Percentiles rank a stretch among this genome's conserved stretches.
Evolutionary conservation across 64 coral and sea anemone species (phyloP).

Genomic region (Platygyra sinensis): DNA sequence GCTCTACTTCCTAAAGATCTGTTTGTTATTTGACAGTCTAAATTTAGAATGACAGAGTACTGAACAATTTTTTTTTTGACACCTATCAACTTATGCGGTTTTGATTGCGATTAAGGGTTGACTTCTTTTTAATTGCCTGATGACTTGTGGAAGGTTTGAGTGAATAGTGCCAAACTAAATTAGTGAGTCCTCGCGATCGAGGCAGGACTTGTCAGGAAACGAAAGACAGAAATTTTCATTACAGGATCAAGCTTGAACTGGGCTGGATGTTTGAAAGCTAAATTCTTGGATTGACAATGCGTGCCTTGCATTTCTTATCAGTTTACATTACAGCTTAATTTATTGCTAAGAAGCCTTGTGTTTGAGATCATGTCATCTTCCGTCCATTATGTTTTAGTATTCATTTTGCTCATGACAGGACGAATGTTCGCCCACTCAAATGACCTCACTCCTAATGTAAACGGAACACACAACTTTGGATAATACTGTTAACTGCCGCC

Average conservation of each 20-base stretch:
- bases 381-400: not conserved
- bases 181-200: not conserved
- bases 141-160: not conserved
- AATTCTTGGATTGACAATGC: not conserved
- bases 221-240: not conserved
- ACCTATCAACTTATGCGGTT: not conserved
- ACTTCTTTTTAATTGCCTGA: not conserved
- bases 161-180: not conserved
- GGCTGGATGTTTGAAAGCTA: too few species aligned
- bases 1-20: not conserved
- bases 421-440: not conserved
- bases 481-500: not conserved
- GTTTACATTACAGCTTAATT: constrained; percentile 24
- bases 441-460: not conserved
- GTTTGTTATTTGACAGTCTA: not conserved
- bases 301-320: constrained; percentile 24
- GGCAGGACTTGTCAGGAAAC: not conserved
- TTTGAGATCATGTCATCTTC: constrained; percentile 7
- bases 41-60: not conserved
- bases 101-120: not conserved
- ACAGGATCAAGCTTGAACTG: not conserved
- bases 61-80: not conserved
- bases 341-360: constrained; percentile 33
- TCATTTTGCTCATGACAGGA: not conserved
- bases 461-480: not conserved